Conservation (phyloP, 2,888 invertebrate species). For the Melanotus villosus region DNA sequence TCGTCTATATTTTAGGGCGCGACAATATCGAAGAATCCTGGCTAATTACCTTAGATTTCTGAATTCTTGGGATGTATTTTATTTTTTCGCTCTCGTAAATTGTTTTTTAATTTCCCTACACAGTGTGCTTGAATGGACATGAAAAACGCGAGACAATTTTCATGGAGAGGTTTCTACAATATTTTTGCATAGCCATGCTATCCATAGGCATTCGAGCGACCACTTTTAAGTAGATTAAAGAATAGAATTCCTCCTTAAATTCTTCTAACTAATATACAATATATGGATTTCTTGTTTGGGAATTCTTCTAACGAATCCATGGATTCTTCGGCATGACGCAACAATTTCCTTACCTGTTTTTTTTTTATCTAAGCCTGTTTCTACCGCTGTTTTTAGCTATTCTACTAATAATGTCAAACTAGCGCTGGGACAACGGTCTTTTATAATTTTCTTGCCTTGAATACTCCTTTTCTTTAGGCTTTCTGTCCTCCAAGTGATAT, state of each 20-base stretch:
- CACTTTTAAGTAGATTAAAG: not conserved
- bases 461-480: too few relatives aligned
- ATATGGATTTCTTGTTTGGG: too few relatives aligned
- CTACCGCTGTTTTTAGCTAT: too few relatives aligned
- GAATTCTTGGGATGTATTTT: not conserved
- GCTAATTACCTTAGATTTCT: not conserved
- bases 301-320: too few relatives aligned
- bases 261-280: too few relatives aligned
- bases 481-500: too few relatives aligned
- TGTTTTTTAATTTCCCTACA: not conserved
- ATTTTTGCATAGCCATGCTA: not conserved
- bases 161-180: not conserved
- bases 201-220: not conserved
- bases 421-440: too few relatives aligned
- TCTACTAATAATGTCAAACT: too few relatives aligned
- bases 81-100: not conserved
- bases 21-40: not conserved
- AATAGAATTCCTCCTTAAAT: not conserved
- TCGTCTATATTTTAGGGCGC: not conserved
- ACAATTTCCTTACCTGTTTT: too few relatives aligned
- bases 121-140: not conserved
- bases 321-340: too few relatives aligned
- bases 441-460: not conserved
- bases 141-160: constrained; percentile 1
- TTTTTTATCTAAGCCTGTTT: too few relatives aligned